Evolutionary conservation across 2,797 vertebrate genomes (phyloP), one percentile per base, ranked within the genome.

Genomic region (Podarcis siculus): DNA sequence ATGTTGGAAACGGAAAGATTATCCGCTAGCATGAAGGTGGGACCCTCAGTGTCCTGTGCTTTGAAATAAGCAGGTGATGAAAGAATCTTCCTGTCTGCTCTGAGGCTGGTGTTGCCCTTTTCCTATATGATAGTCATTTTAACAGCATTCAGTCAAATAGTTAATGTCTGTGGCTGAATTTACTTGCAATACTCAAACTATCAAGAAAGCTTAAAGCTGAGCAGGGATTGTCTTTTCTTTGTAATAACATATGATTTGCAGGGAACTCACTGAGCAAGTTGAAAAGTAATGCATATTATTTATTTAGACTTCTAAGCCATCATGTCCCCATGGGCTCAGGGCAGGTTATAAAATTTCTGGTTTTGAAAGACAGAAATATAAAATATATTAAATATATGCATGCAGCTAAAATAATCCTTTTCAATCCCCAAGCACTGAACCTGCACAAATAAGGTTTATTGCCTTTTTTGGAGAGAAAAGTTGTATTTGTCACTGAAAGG

Each of bases 31-130:
- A 94, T 7, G 75, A 89, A 86, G 2, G 5, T 61, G 81, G 90
- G 94, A 94, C 86, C 49, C 90, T 91, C 89, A 45, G 76, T 84
- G 89, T 77, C 86, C 82, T 86, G 35, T 3, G 39, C 86, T 93
- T 94, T 94, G 92, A 89, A 95, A 95, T 92, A 94, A 94, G 82
- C 87, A 94, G 90, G 79, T 85, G 92, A 92, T 86, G 87, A 94
- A 79, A 90, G 67, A 27, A 82, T 69, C 87, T 32, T 87, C 87
- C 83, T 89, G 88, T 37, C 86, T 87, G 87, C 69, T 93, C 64
- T 91, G 92, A 90, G 58, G 3, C 78, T 76, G 35, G 45, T 79
- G 3, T 27, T 73, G 72, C 76, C 73, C 85, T 83, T 89, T 91
- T 76, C 27, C 86, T 55, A 12, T 13, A 12, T 81, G 86, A 83